These are phyloP conservation scores for Oligia fasciuncula DNA, from an alignment of 2,888 invertebrate species.

Conservation along the genomic window DNA sequence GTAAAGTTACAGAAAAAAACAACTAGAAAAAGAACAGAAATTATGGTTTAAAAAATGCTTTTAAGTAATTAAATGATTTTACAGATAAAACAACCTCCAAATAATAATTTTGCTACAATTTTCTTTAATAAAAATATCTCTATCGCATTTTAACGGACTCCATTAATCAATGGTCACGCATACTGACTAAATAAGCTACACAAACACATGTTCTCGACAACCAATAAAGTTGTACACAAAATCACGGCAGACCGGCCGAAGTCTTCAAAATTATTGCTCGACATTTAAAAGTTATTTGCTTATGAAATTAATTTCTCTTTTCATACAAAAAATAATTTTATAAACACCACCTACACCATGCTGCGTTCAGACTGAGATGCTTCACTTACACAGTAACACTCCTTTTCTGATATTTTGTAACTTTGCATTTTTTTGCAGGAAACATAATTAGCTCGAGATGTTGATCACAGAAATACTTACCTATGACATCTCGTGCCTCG, in stretches of 20 bases:
- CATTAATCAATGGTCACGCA: conserved; percentile 24
- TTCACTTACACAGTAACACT: conserved; percentile 33
- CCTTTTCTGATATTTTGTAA: conserved; percentile 34
- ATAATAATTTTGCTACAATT: conserved; percentile 13
- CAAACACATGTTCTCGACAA: conserved; percentile 58
- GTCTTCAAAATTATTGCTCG: conserved; percentile 85
- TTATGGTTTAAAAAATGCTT: not conserved
- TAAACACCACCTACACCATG: conserved; percentile 57
- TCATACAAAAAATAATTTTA: conserved; percentile 67
- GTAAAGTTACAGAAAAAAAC: conserved; percentile 8
- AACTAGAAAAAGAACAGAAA: not conserved
- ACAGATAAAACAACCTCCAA: conserved; percentile 24
- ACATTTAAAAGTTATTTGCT: conserved; percentile 73
- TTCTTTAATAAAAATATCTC: conserved; percentile 28
- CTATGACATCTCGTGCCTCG: not conserved
- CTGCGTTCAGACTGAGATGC: conserved; percentile 39
- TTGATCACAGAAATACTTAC: conserved; percentile 1
- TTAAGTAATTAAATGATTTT: conserved; percentile 1
- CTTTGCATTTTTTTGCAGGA: conserved; percentile 10
- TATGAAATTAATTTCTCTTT: conserved; percentile 65
- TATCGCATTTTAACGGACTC: conserved; percentile 22
- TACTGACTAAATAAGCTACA: conserved; percentile 47
- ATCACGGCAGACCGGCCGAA: conserved; percentile 81
- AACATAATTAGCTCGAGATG: conserved; percentile 31
- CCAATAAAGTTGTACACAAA: conserved; percentile 68